phyloP scores from a whole-genome alignment of 2,888 invertebrate genomes.

The Xestia rhomboidea region DNA sequence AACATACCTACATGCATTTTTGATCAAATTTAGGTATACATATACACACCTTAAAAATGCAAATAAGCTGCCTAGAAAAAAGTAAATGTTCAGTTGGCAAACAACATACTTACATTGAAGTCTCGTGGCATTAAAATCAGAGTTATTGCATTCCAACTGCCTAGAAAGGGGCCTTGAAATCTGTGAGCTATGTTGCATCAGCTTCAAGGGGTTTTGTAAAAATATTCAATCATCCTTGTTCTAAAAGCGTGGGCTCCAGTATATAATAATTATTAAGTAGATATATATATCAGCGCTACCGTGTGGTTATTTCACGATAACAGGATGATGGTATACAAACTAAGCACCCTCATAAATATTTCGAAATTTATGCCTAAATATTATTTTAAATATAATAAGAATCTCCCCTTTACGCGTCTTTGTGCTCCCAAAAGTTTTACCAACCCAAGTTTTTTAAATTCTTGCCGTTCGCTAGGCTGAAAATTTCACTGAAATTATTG shows the following conservation, averaged over 20 bases:
- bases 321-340: neutral
- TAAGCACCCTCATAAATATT: neutral
- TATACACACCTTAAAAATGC: too few species aligned
- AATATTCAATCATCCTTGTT: conserved; percentile 34
- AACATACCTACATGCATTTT: neutral
- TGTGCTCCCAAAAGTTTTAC: neutral
- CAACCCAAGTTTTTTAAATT: neutral
- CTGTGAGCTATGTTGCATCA: conserved; percentile 47
- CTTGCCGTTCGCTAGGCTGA: too few species aligned
- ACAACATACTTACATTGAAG: neutral
- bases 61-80: neutral
- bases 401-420: neutral
- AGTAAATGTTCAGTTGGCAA: neutral
- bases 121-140: conserved; percentile 3
- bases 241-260: conserved; percentile 2
- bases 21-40: neutral
- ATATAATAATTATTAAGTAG: conserved; percentile 1
- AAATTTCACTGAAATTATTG: too few species aligned
- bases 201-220: neutral
- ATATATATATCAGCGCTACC: too few species aligned
- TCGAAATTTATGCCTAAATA: neutral
- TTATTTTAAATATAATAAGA: neutral
- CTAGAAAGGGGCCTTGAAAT: conserved; percentile 45
- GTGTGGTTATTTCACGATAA: neutral
- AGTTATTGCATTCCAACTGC: conserved; percentile 12